Evolutionary conservation across 2,113 vertebrate species (phyloP), one percentile per base, ranked within the genome.

Genomic region (Elanus axillaris): DNA sequence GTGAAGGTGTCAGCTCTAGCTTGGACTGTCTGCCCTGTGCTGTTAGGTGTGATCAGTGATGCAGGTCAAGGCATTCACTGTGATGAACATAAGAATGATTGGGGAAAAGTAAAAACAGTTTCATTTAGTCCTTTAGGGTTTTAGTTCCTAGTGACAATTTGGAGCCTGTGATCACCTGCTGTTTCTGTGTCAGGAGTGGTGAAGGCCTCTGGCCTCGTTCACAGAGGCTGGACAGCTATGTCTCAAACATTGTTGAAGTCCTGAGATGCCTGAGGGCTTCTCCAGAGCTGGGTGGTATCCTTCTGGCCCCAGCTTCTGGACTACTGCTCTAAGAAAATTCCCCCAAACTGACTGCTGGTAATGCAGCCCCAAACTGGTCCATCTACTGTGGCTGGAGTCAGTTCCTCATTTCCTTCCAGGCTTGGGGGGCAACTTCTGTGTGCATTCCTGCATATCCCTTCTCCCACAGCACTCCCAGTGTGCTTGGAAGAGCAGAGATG

Each of bases 381-480:
- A 43, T 6, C 19, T 42, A 55, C 29, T n/a, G 23, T 42, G 29
- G 6, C 48, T 89, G 22, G 62, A 72, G 27, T 63, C n/a, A 68
- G 62, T 60, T 83, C 29, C 40, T 68, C 43, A 4, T 64, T 94
- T 86, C 36, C 15, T 66, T 76, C 58, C 40, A 50, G 56, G 20
- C 47, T 60, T 14, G 1, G 6, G 5, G 15, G 25, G 34, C 22
- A 67, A 47, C 82, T 83, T 88, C 60, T 3, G 2, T 29, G 16
- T n/a, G 11, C 17, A 25, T 59, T 74, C 38, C 26, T 36, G 10
- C 32, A 40, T 1, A 5, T 52, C 18, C 11, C 18, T 64, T 74
- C 64, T 90, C 53, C 66, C 9, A 8, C 16, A 64, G 40, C 26
- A 40, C 21, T 67, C 7, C 45, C 0, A 0, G 8, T 75, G 38